Evolutionary conservation across 2,113 vertebrate genomes (phyloP).

Genomic region (Dipodomys merriami): DNA sequence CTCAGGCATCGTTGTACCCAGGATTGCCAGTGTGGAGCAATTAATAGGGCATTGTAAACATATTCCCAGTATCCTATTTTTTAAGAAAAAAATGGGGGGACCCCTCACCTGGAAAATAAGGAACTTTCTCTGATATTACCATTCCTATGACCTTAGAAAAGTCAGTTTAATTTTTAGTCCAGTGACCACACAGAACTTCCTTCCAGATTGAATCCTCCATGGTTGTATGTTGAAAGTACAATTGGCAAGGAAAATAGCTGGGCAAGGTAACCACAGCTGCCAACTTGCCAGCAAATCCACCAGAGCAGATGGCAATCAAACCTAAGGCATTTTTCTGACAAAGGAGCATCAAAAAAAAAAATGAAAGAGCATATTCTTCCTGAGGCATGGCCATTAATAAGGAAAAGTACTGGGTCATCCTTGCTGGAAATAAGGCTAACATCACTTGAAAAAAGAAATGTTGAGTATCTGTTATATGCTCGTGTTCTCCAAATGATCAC

Average conservation of each 20-base stretch:
- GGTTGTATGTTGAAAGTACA: background rate
- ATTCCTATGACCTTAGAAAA: background rate
- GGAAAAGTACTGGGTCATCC: background rate
- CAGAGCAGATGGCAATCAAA: background rate
- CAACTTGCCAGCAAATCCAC: background rate
- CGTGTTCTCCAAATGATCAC: background rate
- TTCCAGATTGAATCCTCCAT: background rate
- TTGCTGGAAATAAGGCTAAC: background rate
- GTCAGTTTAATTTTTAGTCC: background rate
- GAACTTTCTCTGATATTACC: background rate
- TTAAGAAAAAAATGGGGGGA: background rate
- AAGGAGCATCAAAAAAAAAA: background rate
- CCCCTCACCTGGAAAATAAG: background rate
- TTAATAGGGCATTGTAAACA: background rate
- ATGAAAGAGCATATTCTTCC: background rate
- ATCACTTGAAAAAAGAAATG: background rate
- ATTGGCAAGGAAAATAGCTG: background rate
- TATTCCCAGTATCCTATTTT: rapidly evolving
- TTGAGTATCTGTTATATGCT: too few relatives aligned
- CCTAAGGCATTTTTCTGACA: background rate
- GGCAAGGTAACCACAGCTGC: background rate
- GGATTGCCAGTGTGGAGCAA: background rate
- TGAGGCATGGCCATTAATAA: background rate
- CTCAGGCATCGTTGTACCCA: background rate
- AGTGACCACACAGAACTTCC: background rate